Conservation (phyloP, 2,113 vertebrate genomes). For the Orthonyx spaldingii region DNA sequence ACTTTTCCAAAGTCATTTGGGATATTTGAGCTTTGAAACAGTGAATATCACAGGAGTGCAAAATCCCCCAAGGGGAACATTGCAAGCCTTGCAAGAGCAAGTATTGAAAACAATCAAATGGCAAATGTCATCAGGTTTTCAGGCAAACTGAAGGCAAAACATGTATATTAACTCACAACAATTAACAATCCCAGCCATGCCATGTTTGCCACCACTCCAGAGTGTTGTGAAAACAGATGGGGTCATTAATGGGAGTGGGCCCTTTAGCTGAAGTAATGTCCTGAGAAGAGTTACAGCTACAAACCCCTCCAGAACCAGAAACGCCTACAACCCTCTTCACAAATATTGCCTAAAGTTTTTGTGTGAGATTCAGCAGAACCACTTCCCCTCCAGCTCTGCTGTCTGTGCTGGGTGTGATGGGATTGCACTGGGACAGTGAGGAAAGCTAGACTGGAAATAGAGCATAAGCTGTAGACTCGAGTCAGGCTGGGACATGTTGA, state of each 20-base stretch:
- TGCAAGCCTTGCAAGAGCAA: neutral
- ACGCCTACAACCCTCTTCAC: neutral
- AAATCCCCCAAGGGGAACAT: neutral
- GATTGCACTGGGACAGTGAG: fast-evolving
- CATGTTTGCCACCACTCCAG: neutral
- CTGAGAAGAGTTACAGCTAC: neutral
- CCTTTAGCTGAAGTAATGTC: neutral
- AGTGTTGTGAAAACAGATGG: neutral
- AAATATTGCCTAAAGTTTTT: neutral
- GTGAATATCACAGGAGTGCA: neutral
- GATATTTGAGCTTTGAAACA: neutral
- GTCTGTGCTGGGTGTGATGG: neutral
- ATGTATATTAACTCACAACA: neutral
- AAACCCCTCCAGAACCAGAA: neutral
- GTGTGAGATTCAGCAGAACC: neutral
- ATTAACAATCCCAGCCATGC: neutral
- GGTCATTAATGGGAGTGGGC: neutral
- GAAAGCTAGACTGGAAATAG: neutral
- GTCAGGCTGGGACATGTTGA: neutral
- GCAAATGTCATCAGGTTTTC: neutral
- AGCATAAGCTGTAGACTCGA: neutral
- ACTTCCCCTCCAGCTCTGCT: neutral
- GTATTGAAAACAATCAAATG: neutral
- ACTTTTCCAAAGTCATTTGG: neutral
- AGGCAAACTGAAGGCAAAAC: neutral